Conservation (phyloP, 2,888 invertebrate species). For the Allacma fusca region DNA sequence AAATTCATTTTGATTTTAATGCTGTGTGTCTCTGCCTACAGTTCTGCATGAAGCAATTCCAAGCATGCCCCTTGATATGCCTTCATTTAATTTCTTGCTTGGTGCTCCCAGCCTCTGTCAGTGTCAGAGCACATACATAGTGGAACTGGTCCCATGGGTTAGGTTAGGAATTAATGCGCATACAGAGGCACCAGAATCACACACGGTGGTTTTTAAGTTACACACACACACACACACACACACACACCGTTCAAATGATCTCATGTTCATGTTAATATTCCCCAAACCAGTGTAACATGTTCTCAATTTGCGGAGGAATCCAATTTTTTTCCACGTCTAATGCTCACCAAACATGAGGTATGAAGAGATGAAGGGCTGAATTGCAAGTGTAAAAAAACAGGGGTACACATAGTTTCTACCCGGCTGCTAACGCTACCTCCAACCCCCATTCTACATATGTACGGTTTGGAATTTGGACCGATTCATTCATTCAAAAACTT, state of each 20-base stretch:
- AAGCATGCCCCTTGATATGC: background rate
- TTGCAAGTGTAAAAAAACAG: no score
- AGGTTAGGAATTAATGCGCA: background rate
- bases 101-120: background rate
- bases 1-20: slow-evolving; percentile 5
- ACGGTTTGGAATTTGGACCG: no score
- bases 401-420: no score
- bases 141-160: background rate
- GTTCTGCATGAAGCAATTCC: background rate
- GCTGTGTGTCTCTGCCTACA: background rate
- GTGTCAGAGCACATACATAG: background rate
- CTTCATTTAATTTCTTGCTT: background rate
- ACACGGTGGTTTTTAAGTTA: background rate
- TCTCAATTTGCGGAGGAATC: slow-evolving; percentile 19
- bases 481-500: no score
- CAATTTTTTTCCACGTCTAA: background rate
- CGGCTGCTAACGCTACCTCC: no score
- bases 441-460: no score
- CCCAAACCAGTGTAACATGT: slow-evolving; percentile 10
- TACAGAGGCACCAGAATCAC: slow-evolving; percentile 4
- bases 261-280: background rate
- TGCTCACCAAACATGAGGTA: background rate
- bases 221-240: background rate
- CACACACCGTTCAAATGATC: background rate
- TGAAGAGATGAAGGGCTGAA: no score